phyloP scores from a whole-genome alignment of 2,888 invertebrate genomes.

The Pyrgus malvae region DNA sequence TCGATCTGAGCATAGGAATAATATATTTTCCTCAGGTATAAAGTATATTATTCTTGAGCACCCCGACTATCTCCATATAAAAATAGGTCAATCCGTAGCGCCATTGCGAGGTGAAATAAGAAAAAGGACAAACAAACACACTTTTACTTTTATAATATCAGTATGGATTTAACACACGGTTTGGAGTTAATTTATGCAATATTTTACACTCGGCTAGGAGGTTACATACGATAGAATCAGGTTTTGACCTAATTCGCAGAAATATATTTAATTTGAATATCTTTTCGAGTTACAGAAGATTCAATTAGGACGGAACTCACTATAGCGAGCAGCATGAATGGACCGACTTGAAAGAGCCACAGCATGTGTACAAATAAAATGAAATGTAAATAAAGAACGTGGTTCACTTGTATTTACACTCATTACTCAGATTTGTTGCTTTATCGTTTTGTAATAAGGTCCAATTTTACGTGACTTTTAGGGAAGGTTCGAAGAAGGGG shows the following conservation, averaged over 20 bases:
- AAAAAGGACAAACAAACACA: too few species aligned
- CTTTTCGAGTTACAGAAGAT: slow-evolving; percentile 44
- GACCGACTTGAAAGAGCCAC: slow-evolving; percentile 40
- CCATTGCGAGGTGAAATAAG: too few species aligned
- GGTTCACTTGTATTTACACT: slow-evolving; percentile 25
- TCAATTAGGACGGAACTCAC: slow-evolving; percentile 54
- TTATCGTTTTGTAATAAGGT: slow-evolving; percentile 27
- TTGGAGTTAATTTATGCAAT: too few species aligned
- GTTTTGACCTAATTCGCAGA: slow-evolving; percentile 18
- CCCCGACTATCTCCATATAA: too few species aligned
- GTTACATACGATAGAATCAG: too few species aligned
- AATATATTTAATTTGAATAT: slow-evolving; percentile 32
- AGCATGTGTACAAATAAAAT: slow-evolving; percentile 53
- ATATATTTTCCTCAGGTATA: too few species aligned
- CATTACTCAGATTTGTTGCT: slow-evolving; percentile 1
- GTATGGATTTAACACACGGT: too few species aligned
- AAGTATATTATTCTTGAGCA: too few species aligned
- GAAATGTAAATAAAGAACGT: slow-evolving; percentile 47
- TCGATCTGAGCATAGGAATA: too few species aligned
- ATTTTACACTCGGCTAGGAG: too few species aligned
- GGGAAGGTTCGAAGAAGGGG: slow-evolving; percentile 37
- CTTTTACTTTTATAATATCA: too few species aligned
- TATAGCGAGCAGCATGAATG: slow-evolving; percentile 50
- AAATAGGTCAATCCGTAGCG: too few species aligned
- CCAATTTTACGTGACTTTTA: slow-evolving; percentile 29